Base-by-base conservation (phyloP, 2,797 vertebrate genomes). In the Danionella dracula region DNA sequence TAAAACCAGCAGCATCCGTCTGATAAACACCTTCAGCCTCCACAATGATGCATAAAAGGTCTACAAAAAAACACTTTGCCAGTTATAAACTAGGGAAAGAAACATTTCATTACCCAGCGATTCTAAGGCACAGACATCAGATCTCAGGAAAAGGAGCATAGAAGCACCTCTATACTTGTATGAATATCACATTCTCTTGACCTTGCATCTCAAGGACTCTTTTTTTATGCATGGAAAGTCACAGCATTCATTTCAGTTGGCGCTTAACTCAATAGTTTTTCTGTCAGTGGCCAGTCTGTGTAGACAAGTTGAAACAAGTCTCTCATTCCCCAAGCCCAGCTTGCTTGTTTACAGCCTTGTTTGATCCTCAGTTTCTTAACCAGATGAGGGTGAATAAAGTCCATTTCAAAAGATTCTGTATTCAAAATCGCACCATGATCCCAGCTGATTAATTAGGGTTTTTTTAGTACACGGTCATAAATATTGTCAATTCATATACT, bases 191-290 rank as follows among this genome's bases (percentile, higher is more conserved):
- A 46, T 32, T 20, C 46, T 15, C 15, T 9, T 85, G 79, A 86
- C 86, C 84, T 86, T 83, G 82, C 73, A 81, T 83, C 70, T 72
- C 83, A 88, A 88, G 86, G 83, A 84, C 84, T 83, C 75, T 79
- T 80, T 73, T 84, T 86, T 88, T 87, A 88, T 86, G 83, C 85
- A 87, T 85, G 86, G 84, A 78, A 70, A 80, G 81, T 81, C 81
- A 79, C 78, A 40, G 66, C 41, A 12, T 76, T 78, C 74, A 79
- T 75, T 85, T 83, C 82, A 71, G 69, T 66, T 57, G 63, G 78
- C 77, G 84, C 85, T 86, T 87, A 85, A 79, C 83, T 85, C 63
- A 53, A 73, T 79, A 80, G 79, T 76, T 81, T 71, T 79, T 66
- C 78, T 81, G 82, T 85, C 82, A 80, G 74, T 59, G 51, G 66